Evolutionary conservation across 2,113 vertebrate genomes (phyloP), one percentile per base, ranked within the genome.

Genomic region (Prolemur simus): DNA sequence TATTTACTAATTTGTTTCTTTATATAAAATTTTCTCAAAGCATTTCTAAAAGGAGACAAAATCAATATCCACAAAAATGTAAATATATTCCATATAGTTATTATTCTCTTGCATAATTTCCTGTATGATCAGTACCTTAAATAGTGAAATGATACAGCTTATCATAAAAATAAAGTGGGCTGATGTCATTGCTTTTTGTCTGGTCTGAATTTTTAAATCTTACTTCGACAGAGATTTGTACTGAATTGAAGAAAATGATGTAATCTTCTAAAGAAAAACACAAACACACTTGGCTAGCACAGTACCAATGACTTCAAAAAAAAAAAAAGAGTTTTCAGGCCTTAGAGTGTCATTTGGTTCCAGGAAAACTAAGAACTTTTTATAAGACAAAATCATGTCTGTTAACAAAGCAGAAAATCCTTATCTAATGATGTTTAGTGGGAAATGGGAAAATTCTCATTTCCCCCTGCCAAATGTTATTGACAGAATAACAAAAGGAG

Each of bases 361-460:
- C 45, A 87, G 78, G 69, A 88, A 87, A 94, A 78, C 74, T 66
- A 66, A 69, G 21, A 68, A 78, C 34, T 85, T 87, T 91, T 94
- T 71, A 69, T 77, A 77, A 88, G 34, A 52, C 18, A 58, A 94
- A 86, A 47, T 64, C 17, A 45, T 32, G 84, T 85, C 64, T 69
- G 32, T 69, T 95, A 94, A 85, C 49, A 56, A 56, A 93, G 37
- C 27, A 11, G 39, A 85, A 94, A 88, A 5, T 85, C 21, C 49
- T 81, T 82, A 87, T 76, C 47, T 84, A 88, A 69, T 56, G 73
- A 49, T n/a, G 34, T 69, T 52, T 49, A 74, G 13, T 63, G 4
- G 64, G 84, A 85, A 87, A 58, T 56, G 37, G 56, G 66, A 85
- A 95, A 89, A 37, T 84, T 63, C 56, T 86, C 37, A 71, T 83